These are phyloP conservation scores for Amphiprion percula DNA, from an alignment of 2,113 vertebrate species.

Conservation along the genomic window DNA sequence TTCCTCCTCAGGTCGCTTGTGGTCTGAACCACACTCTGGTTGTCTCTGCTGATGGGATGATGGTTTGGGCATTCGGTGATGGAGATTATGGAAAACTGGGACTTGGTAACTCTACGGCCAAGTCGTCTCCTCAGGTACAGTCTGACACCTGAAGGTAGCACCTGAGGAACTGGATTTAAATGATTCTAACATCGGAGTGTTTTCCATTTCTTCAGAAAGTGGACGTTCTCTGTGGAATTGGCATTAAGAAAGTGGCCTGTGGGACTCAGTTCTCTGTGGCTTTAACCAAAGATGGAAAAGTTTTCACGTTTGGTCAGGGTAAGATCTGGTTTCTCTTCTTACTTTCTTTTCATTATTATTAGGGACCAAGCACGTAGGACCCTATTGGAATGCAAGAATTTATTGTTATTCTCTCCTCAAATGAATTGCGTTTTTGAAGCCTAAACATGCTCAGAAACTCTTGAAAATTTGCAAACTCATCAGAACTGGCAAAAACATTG, in stretches of 20 bases:
- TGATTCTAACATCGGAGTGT: neutral
- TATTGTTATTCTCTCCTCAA: too few species aligned
- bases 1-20: constrained; percentile 82
- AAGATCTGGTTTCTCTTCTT: neutral
- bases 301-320: constrained; percentile 87
- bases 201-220: constrained; percentile 79
- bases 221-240: constrained; percentile 83
- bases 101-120: constrained; percentile 86
- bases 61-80: constrained; percentile 88
- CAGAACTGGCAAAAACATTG: too few species aligned
- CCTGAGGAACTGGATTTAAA: too few species aligned
- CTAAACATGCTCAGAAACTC: too few species aligned
- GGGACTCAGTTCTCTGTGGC: constrained; percentile 88
- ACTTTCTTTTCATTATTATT: neutral
- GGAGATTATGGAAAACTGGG: constrained; percentile 89
- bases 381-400: too few species aligned
- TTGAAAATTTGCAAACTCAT: too few species aligned
- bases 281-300: constrained; percentile 84
- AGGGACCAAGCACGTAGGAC: too few species aligned
- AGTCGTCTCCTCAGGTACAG: constrained; percentile 87
- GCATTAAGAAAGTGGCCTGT: constrained; percentile 85
- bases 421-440: too few species aligned
- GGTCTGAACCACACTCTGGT: constrained; percentile 87
- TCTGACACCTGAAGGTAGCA: too few species aligned
- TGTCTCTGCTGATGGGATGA: constrained; percentile 86